Evolutionary conservation across 2,888 invertebrate species (phyloP), one percentile per base, ranked within the genome.

Genomic region (Drosophila ezoana): DNA sequence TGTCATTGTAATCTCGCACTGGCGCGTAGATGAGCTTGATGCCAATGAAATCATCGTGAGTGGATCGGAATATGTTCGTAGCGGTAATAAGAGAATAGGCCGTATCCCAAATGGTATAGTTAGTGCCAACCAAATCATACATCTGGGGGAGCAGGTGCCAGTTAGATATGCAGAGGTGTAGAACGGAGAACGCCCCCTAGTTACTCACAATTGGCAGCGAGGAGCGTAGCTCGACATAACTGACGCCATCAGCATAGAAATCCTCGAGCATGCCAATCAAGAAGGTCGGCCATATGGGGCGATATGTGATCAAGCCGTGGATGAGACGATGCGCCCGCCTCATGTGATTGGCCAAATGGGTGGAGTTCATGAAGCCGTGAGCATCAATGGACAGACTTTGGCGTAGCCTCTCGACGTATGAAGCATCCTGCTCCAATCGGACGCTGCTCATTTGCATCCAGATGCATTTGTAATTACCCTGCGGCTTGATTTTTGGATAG

Each of bases 1-100:
- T 63, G 2, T 81, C 83, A 11, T 93, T 89, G 0, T 93, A 92
- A 1, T 90, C 90, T 59, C 95, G 93, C 0, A 90, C 73, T 0
- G 95, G 95, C 0, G 95, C 95, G 76, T 94, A 96, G 71, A 96
- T 96, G 1, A 95, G 77, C 86, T 94, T 95, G 0, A 93, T 93
- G 0, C 95, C 96, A 37, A 94, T 84, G 67, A 95, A 96, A 70
- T 94, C 94, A 0, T 94, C 94, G 88, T 95, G 91, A 18, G 93
- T 10, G 83, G 87, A 18, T 92, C 89, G 79, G 95, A 96, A 75
- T 92, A 92, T 1, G 93, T 92, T 8, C 93, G 92, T 0, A 92
- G 91, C 71, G 93, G 92, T 69, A 93, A 93, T 62, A 94, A 95
- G 4, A 94, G 74, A 90, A 65, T 91, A 91, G 0, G 94, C 93